These are phyloP conservation scores for Fragum whitleyi DNA, from an alignment of 2,888 invertebrate genomes.

Conservation along the genomic window DNA sequence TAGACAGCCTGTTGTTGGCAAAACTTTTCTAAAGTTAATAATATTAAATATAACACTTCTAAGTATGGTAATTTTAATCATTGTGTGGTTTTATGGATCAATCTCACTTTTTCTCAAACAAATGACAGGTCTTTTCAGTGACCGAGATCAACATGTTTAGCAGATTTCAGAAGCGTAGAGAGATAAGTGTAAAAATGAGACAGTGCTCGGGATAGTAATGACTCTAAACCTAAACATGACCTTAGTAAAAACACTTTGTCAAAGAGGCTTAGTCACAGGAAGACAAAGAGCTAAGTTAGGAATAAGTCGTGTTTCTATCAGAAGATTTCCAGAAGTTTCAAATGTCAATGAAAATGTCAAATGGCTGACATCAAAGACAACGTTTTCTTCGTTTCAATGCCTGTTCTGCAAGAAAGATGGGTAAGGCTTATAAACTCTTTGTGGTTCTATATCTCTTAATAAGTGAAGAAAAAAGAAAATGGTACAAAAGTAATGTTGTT, in stretches of 20 bases:
- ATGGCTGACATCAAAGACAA: background rate
- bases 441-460: conserved; percentile 23
- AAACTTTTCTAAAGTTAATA: no score
- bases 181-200: background rate
- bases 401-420: background rate
- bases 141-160: no score
- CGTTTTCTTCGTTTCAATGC: background rate
- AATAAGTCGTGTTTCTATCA: background rate
- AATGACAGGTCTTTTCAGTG: no score
- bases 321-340: background rate
- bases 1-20: no score
- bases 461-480: no score
- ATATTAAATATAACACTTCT: no score
- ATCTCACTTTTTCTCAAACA: no score
- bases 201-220: background rate
- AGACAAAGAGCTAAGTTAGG: background rate
- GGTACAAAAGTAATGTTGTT: no score
- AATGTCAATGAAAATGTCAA: background rate
- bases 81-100: no score
- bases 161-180: background rate
- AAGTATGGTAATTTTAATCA: no score
- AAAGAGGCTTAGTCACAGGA: background rate
- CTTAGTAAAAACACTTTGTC: background rate
- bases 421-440: conserved; percentile 18
- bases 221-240: no score